Conservation (phyloP, 1,140 invertebrate species). For the Drosophila sturtevanti region DNA sequence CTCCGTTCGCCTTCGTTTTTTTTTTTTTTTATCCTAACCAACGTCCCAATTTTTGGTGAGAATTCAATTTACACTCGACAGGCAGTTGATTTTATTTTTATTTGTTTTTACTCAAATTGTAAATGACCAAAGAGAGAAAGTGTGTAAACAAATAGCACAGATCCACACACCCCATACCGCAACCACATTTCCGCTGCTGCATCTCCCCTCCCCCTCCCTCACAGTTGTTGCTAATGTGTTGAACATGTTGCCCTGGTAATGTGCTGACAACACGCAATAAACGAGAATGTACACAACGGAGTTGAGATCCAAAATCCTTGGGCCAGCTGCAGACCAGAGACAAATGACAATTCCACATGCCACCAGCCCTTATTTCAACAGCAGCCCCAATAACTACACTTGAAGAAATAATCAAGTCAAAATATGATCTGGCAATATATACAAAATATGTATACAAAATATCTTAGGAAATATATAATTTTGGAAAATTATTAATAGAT, state of each 20-base stretch:
- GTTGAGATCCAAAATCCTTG: conserved; percentile 12
- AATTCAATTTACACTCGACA: conserved; percentile 72
- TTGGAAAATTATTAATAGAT: not conserved
- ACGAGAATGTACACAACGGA: conserved; percentile 4
- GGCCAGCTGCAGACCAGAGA: conserved; percentile 40
- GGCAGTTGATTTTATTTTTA: conserved; percentile 49
- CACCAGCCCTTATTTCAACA: conserved; percentile 19
- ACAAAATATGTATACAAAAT: too few species aligned
- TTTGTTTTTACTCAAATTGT: conserved; percentile 71
- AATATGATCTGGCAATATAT: too few species aligned
- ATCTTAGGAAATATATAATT: too few species aligned
- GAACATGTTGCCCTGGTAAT: conserved; percentile 72
- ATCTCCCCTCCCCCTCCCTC: not conserved
- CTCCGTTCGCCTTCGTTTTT: not conserved
- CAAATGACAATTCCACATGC: conserved; percentile 77
- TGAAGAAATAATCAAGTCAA: not conserved
- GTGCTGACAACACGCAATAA: conserved; percentile 73
- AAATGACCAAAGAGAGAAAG: conserved; percentile 41
- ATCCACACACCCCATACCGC: conserved; percentile 9
- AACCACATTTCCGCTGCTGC: not conserved
- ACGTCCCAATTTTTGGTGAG: not conserved
- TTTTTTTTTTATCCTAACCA: not conserved
- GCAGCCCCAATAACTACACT: not conserved
- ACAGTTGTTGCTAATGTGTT: conserved; percentile 60
- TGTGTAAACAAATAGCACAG: conserved; percentile 51